Conservation (phyloP, 2,888 invertebrate genomes). For the Lasioglossum leucozonium region DNA sequence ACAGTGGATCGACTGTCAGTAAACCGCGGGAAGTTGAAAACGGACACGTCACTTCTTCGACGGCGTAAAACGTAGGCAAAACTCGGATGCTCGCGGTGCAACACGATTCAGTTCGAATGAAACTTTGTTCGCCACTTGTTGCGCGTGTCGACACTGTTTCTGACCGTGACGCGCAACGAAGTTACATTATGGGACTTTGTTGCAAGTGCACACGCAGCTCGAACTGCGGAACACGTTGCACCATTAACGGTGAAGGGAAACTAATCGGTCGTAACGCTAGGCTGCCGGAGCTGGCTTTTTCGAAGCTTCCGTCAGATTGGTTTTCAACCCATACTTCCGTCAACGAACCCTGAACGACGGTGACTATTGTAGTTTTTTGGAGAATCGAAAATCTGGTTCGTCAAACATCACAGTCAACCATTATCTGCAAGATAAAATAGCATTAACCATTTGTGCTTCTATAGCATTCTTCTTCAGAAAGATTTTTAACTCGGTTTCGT, state of each 20-base stretch:
- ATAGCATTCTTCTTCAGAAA: neutral
- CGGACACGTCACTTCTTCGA: conserved; percentile 1
- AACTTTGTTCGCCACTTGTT: conserved; percentile 62
- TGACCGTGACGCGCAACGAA: conserved; percentile 48
- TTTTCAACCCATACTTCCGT: neutral
- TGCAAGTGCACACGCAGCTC: conserved; percentile 29
- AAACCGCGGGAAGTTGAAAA: neutral
- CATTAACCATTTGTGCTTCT: neutral
- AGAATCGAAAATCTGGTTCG: neutral
- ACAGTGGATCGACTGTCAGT: too few species aligned
- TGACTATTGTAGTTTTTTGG: neutral
- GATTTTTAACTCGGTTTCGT: neutral
- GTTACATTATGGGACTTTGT: conserved; percentile 48
- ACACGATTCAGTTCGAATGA: conserved; percentile 31
- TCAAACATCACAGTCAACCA: too few species aligned
- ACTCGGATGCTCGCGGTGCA: conserved; percentile 14
- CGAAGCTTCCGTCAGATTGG: neutral
- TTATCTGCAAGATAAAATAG: neutral
- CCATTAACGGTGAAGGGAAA: conserved; percentile 17
- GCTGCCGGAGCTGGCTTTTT: neutral
- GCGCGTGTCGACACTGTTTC: conserved; percentile 41
- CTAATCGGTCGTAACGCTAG: conserved; percentile 12
- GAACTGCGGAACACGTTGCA: conserved; percentile 20
- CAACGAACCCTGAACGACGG: neutral
- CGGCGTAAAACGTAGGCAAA: neutral